Percentiles rank a stretch among this genome's conserved stretches.
Conservation (phyloP, 2,888 invertebrate species). For the Maniola hyperantus region DNA sequence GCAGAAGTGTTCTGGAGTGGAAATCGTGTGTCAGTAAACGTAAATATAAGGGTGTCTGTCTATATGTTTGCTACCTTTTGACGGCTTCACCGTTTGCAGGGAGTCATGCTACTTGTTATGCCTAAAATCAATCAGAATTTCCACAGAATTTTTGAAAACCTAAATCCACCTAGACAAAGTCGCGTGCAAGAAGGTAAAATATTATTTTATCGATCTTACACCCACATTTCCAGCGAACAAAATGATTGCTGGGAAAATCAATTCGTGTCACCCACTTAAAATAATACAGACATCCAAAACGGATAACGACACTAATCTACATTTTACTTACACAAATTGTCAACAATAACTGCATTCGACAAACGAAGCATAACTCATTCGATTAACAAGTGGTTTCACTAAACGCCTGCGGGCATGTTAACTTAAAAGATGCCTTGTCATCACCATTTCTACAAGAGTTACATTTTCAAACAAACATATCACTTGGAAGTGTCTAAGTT, state of each 20-base stretch:
- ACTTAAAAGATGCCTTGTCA: conserved; percentile 48
- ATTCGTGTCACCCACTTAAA: conserved; percentile 57
- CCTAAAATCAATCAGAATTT: too few species aligned
- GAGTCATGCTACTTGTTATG: too few species aligned
- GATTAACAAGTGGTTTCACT: conserved; percentile 63
- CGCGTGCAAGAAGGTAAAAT: too few species aligned
- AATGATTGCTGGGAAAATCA: conserved; percentile 39
- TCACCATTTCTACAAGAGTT: conserved; percentile 39
- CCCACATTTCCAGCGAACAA: neutral
- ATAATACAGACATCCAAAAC: conserved; percentile 45
- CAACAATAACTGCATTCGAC: conserved; percentile 66
- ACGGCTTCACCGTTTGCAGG: too few species aligned
- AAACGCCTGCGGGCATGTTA: conserved; percentile 68
- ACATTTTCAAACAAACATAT: neutral
- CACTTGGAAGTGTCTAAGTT: conserved; percentile 39
- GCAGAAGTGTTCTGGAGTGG: too few species aligned
- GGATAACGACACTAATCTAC: conserved; percentile 52
- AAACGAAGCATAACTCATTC: conserved; percentile 79
- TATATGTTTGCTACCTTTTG: too few species aligned
- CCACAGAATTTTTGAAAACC: too few species aligned
- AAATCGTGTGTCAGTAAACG: too few species aligned
- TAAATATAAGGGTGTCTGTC: too few species aligned
- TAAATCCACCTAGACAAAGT: too few species aligned
- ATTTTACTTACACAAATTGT: conserved; percentile 50
- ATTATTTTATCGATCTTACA: neutral